Base-by-base conservation (phyloP, 2,113 vertebrate genomes). In the Pollachius pollachius region DNA sequence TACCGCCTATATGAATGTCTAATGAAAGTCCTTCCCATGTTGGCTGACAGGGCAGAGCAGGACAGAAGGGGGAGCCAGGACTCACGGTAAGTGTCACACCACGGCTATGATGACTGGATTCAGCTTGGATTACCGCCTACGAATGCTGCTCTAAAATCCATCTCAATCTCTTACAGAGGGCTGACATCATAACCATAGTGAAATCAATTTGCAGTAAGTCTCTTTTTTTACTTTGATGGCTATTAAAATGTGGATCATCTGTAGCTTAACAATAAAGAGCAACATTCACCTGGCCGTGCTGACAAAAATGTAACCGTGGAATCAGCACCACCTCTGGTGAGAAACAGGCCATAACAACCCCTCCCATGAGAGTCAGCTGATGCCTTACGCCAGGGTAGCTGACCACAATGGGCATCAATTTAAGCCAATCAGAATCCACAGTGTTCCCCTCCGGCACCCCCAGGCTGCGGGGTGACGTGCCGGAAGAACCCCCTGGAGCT, bases 181-280 rank as follows among this genome's bases (percentile, higher is more conserved):
- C 94, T 81, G 94, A 96, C 34, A 84, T 97, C 81, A 90, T 95
- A 86, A 91, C 88, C 83, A 90, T 97, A 71, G 94, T 96, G 82
- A 89, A 80, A 81, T 93, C 93, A 67, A 93, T 96, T 76, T 96
- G 95, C 88, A 94, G 95, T 97, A 93, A 95, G 95, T 57, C 54
- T 13, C 3, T 56, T 4, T 56, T 56, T 56, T 56, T 56, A 4
- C 54, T 16, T 56, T 57, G 54, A 4, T 57, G n/a, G 15, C 15
- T 57, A 5, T 57, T 57, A 16, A 6, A 57, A 57, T 48, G 2
- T 48, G 41, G 1, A 48, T 48, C 41, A 48, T 48, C 41, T 48
- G 41, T 48, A 48, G 6, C 2, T 48, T 11, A 12, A 48, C 1
- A 48, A 48, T 48, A 13, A 48, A 9, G 12, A 48, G 8, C 11